Conservation (phyloP, 92 coral and sea anemone genomes). For the Porites evermanni region DNA sequence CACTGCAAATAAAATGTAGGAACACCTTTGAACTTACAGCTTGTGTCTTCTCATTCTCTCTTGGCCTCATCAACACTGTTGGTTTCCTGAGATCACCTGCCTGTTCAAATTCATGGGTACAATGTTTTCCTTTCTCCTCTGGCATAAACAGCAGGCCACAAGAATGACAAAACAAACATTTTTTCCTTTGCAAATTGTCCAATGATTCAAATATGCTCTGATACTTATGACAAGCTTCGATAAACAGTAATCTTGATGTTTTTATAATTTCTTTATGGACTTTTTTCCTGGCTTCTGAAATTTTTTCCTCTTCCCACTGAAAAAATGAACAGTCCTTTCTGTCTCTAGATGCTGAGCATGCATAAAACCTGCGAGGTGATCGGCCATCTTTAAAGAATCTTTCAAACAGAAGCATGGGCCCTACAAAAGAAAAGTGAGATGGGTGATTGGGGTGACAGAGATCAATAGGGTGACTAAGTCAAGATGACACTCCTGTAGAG, state of each 20-base stretch:
- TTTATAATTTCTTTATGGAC: slow-evolving; percentile 80
- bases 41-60: slow-evolving; percentile 86
- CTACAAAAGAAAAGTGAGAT: too few species aligned
- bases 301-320: slow-evolving; percentile 93
- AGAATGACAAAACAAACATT: slow-evolving; percentile 82
- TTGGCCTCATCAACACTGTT: slow-evolving; percentile 81
- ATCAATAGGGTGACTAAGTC: too few species aligned
- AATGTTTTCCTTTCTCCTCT: slow-evolving; percentile 56
- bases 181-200: slow-evolving; percentile 15
- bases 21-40: slow-evolving; percentile 74
- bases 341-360: slow-evolving; percentile 96
- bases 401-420: too few species aligned
- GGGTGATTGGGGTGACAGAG: too few species aligned
- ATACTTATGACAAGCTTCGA: slow-evolving; percentile 38
- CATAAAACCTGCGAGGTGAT: slow-evolving; percentile 78
- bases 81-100: slow-evolving; percentile 69
- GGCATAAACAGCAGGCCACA: slow-evolving; percentile 71
- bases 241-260: slow-evolving; percentile 60
- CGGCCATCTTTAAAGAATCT: slow-evolving; percentile 86
- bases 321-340: slow-evolving; percentile 92
- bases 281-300: slow-evolving; percentile 73
- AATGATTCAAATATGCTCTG: slow-evolving; percentile 41
- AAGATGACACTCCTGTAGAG: too few species aligned
- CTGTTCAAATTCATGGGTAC: slow-evolving; percentile 61
- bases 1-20: too few species aligned